Evolutionary conservation across 2,113 vertebrate genomes (phyloP), one percentile per base, ranked within the genome.

Genomic region (Accipiter virgatus): DNA sequence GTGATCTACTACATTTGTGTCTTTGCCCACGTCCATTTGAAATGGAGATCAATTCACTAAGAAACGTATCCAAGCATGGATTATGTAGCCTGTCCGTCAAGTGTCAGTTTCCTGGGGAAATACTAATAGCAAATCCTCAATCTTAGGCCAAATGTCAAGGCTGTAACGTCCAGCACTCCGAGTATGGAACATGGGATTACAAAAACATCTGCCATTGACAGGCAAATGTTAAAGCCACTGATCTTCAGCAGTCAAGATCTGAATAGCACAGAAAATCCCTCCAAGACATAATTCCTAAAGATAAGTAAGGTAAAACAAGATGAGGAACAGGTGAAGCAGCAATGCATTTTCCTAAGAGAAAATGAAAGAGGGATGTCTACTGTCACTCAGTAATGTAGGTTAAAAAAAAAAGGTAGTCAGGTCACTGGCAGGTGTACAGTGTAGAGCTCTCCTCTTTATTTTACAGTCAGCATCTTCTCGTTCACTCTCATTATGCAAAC

Each of bases 151-250:
- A 97, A 96, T 95, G 68, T 93, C 97, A 94, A 86, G 74, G 52
- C 97, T 93, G 66, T 88, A 93, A 92, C 2, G 86, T 96, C 97
- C 95, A 95, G 95, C 86, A 86, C 90, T 91, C 86, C 21, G 42
- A 97, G 75, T 61, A 82, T 85, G 85, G 93, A 96, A 91, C 82
- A 71, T 78, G 55, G 88, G 95, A 97, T 97, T 97, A 97, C 88
- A 66, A 65, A 89, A 95, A 72, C 95, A 97, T 97, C 96, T 98
- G 95, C 91, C 95, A 95, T 92, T 78, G 94, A 89, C 96, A 97
- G 84, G 94, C 95, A 97, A 97, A 96, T 93, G 59, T 80, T 95
- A 97, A 93, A 96, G 71, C 50, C 66, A 90, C 87, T 89, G 93
- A 96, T 90, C 79, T 96, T 89, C 52, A 75, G 68, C 81, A 90